Conservation (phyloP, 2,888 invertebrate species). For the Phyto melanocephala region DNA sequence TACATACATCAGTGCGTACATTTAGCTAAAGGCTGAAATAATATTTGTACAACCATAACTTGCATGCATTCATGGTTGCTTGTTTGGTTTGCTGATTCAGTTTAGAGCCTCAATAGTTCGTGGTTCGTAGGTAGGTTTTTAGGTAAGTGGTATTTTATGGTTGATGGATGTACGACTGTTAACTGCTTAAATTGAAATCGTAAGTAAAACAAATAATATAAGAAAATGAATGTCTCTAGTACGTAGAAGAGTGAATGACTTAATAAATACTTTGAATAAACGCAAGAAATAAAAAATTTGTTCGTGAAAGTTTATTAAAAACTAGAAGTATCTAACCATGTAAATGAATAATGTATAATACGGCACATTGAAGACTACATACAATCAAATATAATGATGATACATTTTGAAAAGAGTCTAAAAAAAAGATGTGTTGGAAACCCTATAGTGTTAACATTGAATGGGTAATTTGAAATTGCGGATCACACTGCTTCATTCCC, state of each 20-base stretch:
- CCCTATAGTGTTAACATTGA: not conserved
- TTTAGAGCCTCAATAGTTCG: not conserved
- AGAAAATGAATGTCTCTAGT: conserved; percentile 11
- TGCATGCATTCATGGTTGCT: conserved; percentile 5
- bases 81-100: conserved; percentile 3
- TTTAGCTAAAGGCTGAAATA: conserved; percentile 42
- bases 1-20: not conserved
- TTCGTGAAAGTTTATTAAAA: conserved; percentile 59
- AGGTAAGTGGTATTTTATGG: not conserved
- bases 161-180: not conserved
- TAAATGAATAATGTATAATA: conserved; percentile 45
- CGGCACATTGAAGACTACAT: conserved; percentile 3
- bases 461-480: conserved; percentile 6
- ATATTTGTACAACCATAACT: conserved; percentile 39
- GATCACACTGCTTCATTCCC: not conserved
- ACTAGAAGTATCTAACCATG: conserved; percentile 31
- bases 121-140: not conserved
- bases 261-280: not conserved
- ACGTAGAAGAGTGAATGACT: not conserved
- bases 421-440: not conserved
- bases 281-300: not conserved
- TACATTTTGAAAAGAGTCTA: not conserved
- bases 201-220: conserved; percentile 10
- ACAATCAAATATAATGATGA: conserved; percentile 9
- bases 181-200: conserved; percentile 24